Base-by-base conservation (phyloP, 1,140 invertebrate species). In the Drosophila simulans region DNA sequence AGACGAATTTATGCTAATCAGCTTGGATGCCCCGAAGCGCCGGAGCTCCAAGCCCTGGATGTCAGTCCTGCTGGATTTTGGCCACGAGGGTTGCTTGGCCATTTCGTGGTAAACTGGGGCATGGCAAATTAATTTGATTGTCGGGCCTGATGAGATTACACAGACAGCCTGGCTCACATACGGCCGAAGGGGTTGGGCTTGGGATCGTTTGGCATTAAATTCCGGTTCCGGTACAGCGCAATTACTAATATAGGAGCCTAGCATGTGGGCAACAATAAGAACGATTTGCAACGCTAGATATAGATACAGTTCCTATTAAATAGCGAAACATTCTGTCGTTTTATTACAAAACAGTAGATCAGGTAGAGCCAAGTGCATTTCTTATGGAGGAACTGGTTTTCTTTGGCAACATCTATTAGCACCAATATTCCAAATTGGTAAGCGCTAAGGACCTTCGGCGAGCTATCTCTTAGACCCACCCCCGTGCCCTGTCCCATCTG, bases 1-100 rank as follows among this genome's bases (percentile, higher is more conserved):
- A 89, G 83, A 83, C 83, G 83, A 88, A 88, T 89, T 88, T 88
- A 88, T 88, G 83, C 83, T 88, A 88, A 88, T 88, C 83, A 88
- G 71, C 62, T 89, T 68, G 65, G 83, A 88, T 86, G 83, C 51
- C 52, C 63, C 34, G 46, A 22, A 48, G 49, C 22, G 58, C 48
- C 15, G n/a, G 7, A 22, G 8, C 10, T 22, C 49, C 15, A 56
- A 31, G 5, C 5, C 42, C 42, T 20, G 68, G 25, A 37, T 39
- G 66, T 15, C 69, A 62, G 66, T 35, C 70, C 35, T 35, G 20
- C 31, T 54, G 49, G 39, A 45, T 58, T 56, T 52, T 39, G 13
- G 73, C 49, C 52, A 65, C 71, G 71, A 76, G 72, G 72, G 72
- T 75, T 76, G 72, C 43, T 76, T 31, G 72, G 72, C 52, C 48